Evolutionary conservation across 2,113 vertebrate genomes (phyloP), one percentile per base, ranked within the genome.

Genomic region (Oncorhynchus masou): DNA sequence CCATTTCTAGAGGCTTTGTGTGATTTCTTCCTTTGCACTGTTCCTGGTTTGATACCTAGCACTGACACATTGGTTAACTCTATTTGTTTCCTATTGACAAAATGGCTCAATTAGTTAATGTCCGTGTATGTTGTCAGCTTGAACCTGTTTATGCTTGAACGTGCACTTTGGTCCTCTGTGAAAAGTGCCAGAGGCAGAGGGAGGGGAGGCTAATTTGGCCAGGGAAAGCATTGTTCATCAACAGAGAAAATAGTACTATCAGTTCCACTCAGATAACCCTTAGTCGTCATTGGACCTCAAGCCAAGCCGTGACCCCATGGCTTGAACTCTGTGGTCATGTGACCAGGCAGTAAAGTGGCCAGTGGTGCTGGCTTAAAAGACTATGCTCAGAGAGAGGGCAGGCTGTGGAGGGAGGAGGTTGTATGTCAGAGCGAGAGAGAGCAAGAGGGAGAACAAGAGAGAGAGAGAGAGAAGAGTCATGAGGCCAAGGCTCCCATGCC

Each of bases 271-370:
- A 94, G 94, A 96, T 95, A 96, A 95, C 93, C 95, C 94, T 91
- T 83, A 82, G 93, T 91, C 95, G 94, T 95, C 95, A 96, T 95
- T 93, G 91, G 93, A 94, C 92, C 94, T 93, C 89, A 88, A 93
- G 91, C 93, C 93, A 92, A 93, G 87, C 91, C 80, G 88, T 96
- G 96, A 97, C 96, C 96, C 93, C 92, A 86, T 94, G 94, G 96
- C 94, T 95, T 97, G 96, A 97, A 96, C 96, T 96, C 94, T 92
- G 88, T 71, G 85, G 91, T 96, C 96, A 97, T 94, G 94, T 97
- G 96, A 96, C 94, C 88, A 57, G 92, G 92, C 94, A 91, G 94
- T 96, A 95, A 96, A 95, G 93, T 96, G 96, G 96, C 95, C 95
- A 95, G 93, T 90, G 89, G 93, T 70, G 85, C 81, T 22, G 83